Evolutionary conservation across 1,140 invertebrate species (phyloP), one percentile per base, ranked within the genome.

Genomic region (Drosophila gunungcola): DNA sequence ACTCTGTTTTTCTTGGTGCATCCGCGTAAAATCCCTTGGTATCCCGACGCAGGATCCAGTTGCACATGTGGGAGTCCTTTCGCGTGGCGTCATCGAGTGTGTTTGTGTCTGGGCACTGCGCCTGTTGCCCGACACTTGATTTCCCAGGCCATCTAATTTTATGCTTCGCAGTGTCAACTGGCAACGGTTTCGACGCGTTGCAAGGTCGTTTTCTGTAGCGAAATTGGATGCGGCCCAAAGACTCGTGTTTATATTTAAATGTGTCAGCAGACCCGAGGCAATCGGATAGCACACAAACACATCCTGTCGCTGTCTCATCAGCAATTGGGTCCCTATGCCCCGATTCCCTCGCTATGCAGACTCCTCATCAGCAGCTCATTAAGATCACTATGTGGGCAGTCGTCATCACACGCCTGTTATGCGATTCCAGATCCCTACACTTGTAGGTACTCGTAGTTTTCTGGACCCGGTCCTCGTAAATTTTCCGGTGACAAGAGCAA

Each of bases 201-300:
- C 83, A 78, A 86, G 75, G 82, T 82, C 78, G 63, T 72, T 53
- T 46, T 41, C 7, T 12, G 25, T 41, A 16, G 43, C 51, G 83
- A 88, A 86, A 86, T 86, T 73, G 83, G 83, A 86, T 58, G 67
- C 84, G 67, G 25, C 49, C 54, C 46, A 43, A 60, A 58, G 77
- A 56, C 69, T 73, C 70, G 72, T 88, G 84, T 88, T 88, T 88
- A 88, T 88, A 88, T 88, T 88, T 89, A 77, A 88, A 88, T 77
- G 64, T 89, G 84, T 79, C 83, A 88, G 62, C 84, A 53, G 34
- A 21, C 29, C 39, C 54, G 54, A 55, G 75, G 75, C 79, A 82
- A 88, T 73, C 55, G 78, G 75, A 86, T 64, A 76, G 82, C 65
- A 65, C 13, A 51, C 79, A 86, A 88, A 65, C 21, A 53, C 84